Conservation (phyloP, 2,888 invertebrate genomes). For the Chaetogeoica ovagalla region DNA sequence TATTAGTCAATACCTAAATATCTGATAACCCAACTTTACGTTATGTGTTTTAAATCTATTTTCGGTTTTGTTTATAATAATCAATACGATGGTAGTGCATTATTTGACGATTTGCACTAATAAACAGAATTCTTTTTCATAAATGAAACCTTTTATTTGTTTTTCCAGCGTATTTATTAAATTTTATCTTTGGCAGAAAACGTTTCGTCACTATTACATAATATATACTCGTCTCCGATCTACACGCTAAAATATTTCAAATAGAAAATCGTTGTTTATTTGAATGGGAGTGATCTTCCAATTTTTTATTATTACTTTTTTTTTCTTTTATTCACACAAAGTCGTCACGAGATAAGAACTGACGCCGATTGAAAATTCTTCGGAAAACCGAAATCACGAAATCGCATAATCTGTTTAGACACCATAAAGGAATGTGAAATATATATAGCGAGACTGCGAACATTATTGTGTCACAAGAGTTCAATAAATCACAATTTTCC, state of each 20-base stretch:
- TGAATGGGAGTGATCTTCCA: neutral
- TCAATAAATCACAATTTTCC: conserved; percentile 41
- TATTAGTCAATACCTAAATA: too few relatives aligned
- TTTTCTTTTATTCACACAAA: neutral
- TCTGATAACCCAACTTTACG: too few relatives aligned
- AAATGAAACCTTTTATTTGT: neutral
- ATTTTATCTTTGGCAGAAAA: neutral
- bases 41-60: too few relatives aligned
- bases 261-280: conserved; percentile 22
- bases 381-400: neutral
- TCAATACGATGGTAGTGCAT: too few relatives aligned
- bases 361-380: conserved; percentile 17
- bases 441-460: neutral
- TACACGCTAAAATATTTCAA: neutral
- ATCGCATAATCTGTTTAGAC: neutral
- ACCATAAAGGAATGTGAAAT: neutral
- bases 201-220: neutral
- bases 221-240: too few relatives aligned
- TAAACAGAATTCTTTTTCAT: too few relatives aligned
- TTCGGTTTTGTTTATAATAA: too few relatives aligned
- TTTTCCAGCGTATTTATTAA: neutral
- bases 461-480: conserved; percentile 3
- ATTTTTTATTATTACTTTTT: neutral
- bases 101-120: too few relatives aligned
- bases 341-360: conserved; percentile 4